Evolutionary conservation across 2,797 vertebrate genomes (phyloP), one percentile per base, ranked within the genome.

Genomic region (Myripristis jacobus): DNA sequence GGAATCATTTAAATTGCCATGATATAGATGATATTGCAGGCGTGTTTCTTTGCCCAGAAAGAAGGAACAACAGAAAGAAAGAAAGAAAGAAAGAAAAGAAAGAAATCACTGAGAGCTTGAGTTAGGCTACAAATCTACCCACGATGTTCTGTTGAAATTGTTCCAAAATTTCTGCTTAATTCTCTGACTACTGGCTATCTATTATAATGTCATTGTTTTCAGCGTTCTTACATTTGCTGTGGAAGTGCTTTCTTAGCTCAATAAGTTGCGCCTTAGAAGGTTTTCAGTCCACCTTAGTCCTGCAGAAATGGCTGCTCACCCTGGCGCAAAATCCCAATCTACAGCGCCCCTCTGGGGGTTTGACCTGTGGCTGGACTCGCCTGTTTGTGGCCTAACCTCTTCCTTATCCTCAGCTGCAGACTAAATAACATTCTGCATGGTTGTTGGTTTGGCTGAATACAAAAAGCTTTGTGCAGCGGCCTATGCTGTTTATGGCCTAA

Each of bases 401-500:
- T 75, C 69, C 73, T 90, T 82, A 88, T 86, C 75, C 83, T 75
- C 46, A 2, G 69, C 72, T 74, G 72, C 76, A 79, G 75, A 88
- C 77, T 82, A 83, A 90, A 91, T 85, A 79, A 75, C 75, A 54
- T 82, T 77, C 75, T 81, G 79, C 87, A 75, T 60, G 79, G 81
- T 73, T 68, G 76, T 79, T 70, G 72, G 69, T 83, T 55, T 70
- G 67, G 54, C 71, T 67, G 74, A 87, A 89, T 83, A 82, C 61
- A 68, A 85, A 87, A 79, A 73, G 81, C 78, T 86, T 83, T 89
- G 90, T 86, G 85, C 88, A 86, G 60, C 13, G 10, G 73, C 36
- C 87, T 83, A 58, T 88, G 80, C 41, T 84, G 75, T 90, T 80
- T 80, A 70, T 83, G 72, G 82, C 89, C 87, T 82, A 75, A 88